These are phyloP conservation scores for Brachionus rubens DNA, from an alignment of 1,140 invertebrate species.

Conservation along the genomic window DNA sequence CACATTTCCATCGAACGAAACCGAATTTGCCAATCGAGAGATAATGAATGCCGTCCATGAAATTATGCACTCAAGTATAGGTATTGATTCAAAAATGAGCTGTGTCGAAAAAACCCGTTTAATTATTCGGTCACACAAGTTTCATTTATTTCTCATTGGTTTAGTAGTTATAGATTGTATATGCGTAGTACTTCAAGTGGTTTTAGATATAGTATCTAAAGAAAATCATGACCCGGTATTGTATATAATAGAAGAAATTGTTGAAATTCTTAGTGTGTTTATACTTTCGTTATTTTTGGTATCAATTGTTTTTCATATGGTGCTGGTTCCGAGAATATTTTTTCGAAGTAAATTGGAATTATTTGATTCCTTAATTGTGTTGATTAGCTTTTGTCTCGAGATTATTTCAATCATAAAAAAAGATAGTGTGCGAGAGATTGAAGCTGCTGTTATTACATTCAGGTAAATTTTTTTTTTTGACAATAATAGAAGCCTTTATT, in stretches of 20 bases:
- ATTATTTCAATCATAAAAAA: not conserved
- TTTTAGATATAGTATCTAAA: conserved; percentile 10
- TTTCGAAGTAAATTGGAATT: conserved; percentile 33
- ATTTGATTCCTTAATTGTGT: conserved; percentile 32
- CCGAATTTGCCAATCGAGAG: conserved; percentile 6
- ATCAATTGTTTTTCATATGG: not conserved
- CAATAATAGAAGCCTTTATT: not conserved
- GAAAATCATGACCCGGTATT: not conserved
- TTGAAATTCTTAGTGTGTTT: not conserved
- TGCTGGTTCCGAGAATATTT: conserved; percentile 3
- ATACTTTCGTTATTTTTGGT: conserved; percentile 29
- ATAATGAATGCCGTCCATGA: conserved; percentile 22
- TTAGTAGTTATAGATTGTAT: conserved; percentile 31
- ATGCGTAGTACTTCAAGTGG: conserved; percentile 14
- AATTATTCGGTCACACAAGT: not conserved
- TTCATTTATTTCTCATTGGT: conserved; percentile 7
- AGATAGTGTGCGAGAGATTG: conserved; percentile 29
- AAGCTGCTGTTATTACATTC: conserved; percentile 21
- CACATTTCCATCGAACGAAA: not conserved
- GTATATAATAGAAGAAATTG: not conserved
- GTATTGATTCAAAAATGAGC: not conserved
- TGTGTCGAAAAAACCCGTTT: not conserved
- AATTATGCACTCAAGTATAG: not conserved
- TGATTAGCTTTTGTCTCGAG: conserved; percentile 15
- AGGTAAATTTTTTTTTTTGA: not conserved